These are phyloP conservation scores for Caenorhabditis imperialis DNA, from an alignment of 2,888 invertebrate genomes.

Conservation along the genomic window DNA sequence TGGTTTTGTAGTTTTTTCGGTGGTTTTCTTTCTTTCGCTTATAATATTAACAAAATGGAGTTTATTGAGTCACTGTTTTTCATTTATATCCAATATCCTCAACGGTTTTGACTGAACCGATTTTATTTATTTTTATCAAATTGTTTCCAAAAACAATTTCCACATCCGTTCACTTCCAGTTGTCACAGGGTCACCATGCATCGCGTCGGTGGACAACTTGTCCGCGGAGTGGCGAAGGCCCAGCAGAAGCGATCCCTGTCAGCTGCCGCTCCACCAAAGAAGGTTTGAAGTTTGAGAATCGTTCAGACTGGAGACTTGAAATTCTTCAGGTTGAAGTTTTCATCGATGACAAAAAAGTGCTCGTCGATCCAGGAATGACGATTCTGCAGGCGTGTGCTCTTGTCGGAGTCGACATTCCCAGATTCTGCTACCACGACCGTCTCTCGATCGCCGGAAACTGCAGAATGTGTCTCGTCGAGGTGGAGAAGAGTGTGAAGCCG, in stretches of 20 bases:
- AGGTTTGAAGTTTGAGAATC: slow-evolving; percentile 18
- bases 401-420: slow-evolving; percentile 96
- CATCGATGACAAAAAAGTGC: slow-evolving; percentile 94
- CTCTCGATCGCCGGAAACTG: slow-evolving; percentile 99
- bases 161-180: not conserved
- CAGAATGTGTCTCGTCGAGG: slow-evolving; percentile 99
- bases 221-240: slow-evolving; percentile 46
- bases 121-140: not conserved
- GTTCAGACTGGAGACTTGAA: not conserved
- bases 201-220: slow-evolving; percentile 60
- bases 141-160: not conserved
- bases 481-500: slow-evolving; percentile 97
- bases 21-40: slow-evolving; percentile 1
- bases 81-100: not conserved
- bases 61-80: not conserved
- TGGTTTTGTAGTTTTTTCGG: slow-evolving; percentile 4
- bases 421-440: slow-evolving; percentile 99
- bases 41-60: slow-evolving; percentile 5
- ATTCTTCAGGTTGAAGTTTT: slow-evolving; percentile 83
- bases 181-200: slow-evolving; percentile 61
- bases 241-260: slow-evolving; percentile 45
- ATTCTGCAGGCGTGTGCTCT: slow-evolving; percentile 91
- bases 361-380: slow-evolving; percentile 95
- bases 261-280: slow-evolving; percentile 74
- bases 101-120: too few relatives aligned